phyloP scores from a whole-genome alignment of 2,888 invertebrate genomes.

The Vannuccia rotundouncinata region DNA sequence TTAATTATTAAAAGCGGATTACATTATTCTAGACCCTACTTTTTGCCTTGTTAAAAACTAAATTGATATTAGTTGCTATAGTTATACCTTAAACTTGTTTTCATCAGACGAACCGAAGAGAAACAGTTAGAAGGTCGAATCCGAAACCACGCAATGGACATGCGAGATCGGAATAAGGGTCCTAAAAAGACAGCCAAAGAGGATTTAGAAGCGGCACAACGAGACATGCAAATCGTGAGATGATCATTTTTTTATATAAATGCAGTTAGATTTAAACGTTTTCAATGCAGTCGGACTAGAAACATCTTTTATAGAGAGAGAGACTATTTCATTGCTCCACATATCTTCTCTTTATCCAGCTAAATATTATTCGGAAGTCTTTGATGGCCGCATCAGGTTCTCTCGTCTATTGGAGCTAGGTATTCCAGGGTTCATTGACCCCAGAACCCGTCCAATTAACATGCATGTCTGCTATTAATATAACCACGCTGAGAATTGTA shows the following conservation, averaged over 20 bases:
- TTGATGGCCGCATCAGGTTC: constrained; percentile 13
- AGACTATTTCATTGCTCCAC: not conserved
- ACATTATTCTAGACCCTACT: not conserved
- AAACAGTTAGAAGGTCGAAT: not conserved
- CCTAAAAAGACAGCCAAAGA: constrained; percentile 7
- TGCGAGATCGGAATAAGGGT: not conserved
- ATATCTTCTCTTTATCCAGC: not conserved
- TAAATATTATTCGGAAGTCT: constrained; percentile 14
- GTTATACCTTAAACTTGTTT: no score
- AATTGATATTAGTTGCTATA: not conserved
- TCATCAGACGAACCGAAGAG: not conserved
- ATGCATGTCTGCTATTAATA: not conserved
- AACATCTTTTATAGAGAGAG: no score
- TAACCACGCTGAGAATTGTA: no score
- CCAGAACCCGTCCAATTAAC: not conserved
- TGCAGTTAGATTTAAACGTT: not conserved
- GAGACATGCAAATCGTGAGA: constrained; percentile 27
- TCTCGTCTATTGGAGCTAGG: not conserved
- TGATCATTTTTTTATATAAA: not conserved
- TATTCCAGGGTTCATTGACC: not conserved
- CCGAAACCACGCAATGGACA: constrained; percentile 3
- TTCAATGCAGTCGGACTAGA: no score
- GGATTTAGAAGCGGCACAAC: constrained; percentile 13
- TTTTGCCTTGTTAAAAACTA: not conserved
- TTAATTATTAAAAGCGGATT: not conserved